phyloP scores from a whole-genome alignment of 2,797 vertebrate genomes.

The Molossus alvarezi region DNA sequence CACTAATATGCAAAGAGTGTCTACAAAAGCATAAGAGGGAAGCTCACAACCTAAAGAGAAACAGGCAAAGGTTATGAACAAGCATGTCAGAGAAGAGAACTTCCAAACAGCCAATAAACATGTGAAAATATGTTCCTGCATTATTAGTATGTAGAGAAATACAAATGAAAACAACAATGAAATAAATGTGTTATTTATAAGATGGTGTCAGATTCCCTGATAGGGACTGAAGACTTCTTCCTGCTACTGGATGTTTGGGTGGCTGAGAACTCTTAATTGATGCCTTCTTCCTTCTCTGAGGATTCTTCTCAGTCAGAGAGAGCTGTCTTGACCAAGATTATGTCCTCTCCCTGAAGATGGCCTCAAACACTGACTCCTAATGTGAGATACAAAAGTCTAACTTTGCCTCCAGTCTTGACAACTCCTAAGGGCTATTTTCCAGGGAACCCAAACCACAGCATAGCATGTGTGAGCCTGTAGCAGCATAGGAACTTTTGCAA shows the following conservation, averaged over 20 bases:
- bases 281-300: not conserved
- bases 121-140: not conserved
- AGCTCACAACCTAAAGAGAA: conserved; percentile 36
- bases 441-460: not conserved
- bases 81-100: conserved; percentile 39
- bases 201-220: not conserved
- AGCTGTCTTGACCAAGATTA: not conserved
- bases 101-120: conserved; percentile 19
- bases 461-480: not conserved
- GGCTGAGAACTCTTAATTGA: not conserved
- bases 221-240: not conserved
- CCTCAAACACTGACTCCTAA: conserved; percentile 12
- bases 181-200: not conserved
- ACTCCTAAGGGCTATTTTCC: conserved; percentile 1
- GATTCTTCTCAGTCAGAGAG: conserved; percentile 50
- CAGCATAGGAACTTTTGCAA: not conserved
- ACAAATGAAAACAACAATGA: not conserved
- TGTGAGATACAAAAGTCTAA: not conserved
- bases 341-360: not conserved
- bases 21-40: conserved; percentile 10
- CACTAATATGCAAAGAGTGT: not conserved
- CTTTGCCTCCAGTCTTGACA: conserved; percentile 14
- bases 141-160: conserved; percentile 15
- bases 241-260: not conserved
- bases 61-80: not conserved